Conservation (phyloP, 2,888 invertebrate genomes). For the Hirudinaria manillensis region DNA sequence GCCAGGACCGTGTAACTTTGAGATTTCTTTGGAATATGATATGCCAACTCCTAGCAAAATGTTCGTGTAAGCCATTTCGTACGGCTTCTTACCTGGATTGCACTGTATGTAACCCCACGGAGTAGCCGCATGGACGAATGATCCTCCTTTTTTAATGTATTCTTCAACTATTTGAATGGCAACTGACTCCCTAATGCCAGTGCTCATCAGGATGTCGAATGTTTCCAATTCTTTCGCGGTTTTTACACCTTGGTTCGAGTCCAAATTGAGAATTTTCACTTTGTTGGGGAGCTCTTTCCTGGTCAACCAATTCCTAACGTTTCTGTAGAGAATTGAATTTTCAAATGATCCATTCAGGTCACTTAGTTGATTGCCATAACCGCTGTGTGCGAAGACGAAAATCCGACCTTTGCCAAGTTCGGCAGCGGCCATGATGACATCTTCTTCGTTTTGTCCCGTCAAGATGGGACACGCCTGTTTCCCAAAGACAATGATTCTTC, state of each 20-base stretch:
- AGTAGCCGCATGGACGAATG: conserved; percentile 37
- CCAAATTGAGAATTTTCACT: neutral
- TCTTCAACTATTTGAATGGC: neutral
- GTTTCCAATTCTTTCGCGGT: no score
- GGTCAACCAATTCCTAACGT: neutral
- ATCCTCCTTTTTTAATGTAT: conserved; percentile 35
- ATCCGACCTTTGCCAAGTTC: conserved; percentile 34
- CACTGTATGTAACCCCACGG: conserved; percentile 40
- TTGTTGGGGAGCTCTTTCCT: neutral
- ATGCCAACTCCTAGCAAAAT: conserved; percentile 30
- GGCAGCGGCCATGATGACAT: conserved; percentile 31
- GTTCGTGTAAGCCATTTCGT: conserved; percentile 34
- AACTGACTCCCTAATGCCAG: neutral
- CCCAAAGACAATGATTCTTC: conserved; percentile 28
- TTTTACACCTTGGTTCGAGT: neutral
- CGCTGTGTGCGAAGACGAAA: conserved; percentile 32
- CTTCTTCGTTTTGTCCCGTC: conserved; percentile 25
- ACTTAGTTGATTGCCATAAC: conserved; percentile 9
- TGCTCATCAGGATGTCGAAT: no score
- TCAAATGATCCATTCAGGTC: neutral
- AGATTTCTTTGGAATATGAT: conserved; percentile 16
- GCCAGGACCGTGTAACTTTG: neutral
- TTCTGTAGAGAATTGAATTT: conserved; percentile 17
- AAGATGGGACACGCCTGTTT: conserved; percentile 21
- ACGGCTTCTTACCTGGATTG: conserved; percentile 30